Evolutionary conservation across 2,888 invertebrate genomes (phyloP).

Genomic region (Eurytoma adleriae): DNA sequence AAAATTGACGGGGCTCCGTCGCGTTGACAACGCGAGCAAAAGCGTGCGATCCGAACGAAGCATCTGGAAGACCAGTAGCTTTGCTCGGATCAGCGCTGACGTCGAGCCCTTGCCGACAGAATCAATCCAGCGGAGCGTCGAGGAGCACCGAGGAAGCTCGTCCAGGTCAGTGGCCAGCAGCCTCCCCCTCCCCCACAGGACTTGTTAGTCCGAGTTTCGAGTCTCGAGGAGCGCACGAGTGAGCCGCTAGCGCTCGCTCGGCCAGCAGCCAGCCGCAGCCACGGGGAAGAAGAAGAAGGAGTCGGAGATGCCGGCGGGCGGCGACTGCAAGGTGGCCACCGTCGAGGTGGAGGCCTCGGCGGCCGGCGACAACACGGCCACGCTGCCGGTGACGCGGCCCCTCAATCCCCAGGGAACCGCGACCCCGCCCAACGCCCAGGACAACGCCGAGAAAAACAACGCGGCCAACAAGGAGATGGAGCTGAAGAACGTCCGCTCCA

Average conservation of each 20-base stretch:
- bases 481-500: conserved; percentile 89
- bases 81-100: too few relatives aligned
- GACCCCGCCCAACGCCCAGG: conserved; percentile 80
- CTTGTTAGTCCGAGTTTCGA: neutral
- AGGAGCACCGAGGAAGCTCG: too few relatives aligned
- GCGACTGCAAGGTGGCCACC: conserved; percentile 92
- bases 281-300: conserved; percentile 55
- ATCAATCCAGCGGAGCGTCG: too few relatives aligned
- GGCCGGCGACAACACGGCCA: conserved; percentile 88
- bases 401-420: conserved; percentile 78
- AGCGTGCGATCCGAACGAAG: too few relatives aligned
- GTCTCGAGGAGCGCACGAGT: neutral
- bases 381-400: conserved; percentile 89
- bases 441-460: conserved; percentile 88
- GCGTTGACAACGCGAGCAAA: too few relatives aligned
- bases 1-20: too few relatives aligned
- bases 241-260: conserved; percentile 25
- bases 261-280: neutral
- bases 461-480: conserved; percentile 92
- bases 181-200: neutral
- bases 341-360: conserved; percentile 89
- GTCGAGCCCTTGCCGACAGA: too few relatives aligned
- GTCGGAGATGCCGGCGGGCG: conserved; percentile 80
- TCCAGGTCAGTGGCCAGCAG: too few relatives aligned
- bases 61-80: too few relatives aligned